These are phyloP conservation scores for Asobara japonica DNA, from an alignment of 1,140 invertebrate species.

Conservation along the genomic window DNA sequence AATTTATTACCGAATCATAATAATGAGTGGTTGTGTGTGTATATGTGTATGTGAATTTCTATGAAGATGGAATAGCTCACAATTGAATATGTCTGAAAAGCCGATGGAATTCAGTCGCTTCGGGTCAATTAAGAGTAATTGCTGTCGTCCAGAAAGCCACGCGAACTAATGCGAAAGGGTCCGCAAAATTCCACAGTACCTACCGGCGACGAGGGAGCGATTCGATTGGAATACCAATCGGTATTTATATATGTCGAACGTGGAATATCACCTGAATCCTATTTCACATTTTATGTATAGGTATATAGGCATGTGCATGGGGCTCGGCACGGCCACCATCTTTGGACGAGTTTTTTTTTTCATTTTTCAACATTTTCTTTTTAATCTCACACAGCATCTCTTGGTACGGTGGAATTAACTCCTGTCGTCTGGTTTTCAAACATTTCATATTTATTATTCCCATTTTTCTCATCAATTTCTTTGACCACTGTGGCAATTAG, in stretches of 20 bases:
- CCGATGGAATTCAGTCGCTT: background rate
- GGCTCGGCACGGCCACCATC: background rate
- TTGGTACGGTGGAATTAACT: background rate
- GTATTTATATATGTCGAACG: conserved; percentile 9
- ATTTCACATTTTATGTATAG: conserved; percentile 11
- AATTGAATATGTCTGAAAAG: background rate
- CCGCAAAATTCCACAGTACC: conserved; percentile 8
- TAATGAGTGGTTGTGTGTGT: too few species aligned
- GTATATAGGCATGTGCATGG: too few species aligned
- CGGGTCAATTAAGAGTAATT: conserved; percentile 13
- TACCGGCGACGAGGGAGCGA: conserved; percentile 2
- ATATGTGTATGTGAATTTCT: too few species aligned
- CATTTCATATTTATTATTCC: conserved; percentile 4
- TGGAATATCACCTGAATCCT: conserved; percentile 16
- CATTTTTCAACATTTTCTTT: conserved; percentile 2
- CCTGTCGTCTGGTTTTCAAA: conserved; percentile 11
- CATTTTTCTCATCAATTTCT: background rate
- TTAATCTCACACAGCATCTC: background rate
- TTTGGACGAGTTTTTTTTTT: background rate
- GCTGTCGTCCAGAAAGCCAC: background rate
- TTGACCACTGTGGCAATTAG: background rate
- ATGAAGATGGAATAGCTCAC: background rate
- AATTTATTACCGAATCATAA: too few species aligned
- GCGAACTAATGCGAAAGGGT: conserved; percentile 16
- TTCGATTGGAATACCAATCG: conserved; percentile 15